Evolutionary conservation across 2,888 invertebrate species (phyloP).

Genomic region (Urechis unicinctus): DNA sequence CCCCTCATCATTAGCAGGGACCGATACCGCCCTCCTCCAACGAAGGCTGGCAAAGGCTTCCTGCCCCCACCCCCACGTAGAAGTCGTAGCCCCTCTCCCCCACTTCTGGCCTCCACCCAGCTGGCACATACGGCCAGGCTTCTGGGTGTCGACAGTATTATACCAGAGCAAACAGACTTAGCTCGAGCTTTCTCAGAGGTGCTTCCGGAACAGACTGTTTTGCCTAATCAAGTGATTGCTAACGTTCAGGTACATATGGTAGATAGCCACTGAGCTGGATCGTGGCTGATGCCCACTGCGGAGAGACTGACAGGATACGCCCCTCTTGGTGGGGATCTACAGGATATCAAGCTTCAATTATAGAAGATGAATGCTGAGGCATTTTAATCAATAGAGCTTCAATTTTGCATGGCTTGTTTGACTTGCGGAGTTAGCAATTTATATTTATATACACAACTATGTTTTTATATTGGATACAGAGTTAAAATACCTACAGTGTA

Average conservation of each 20-base stretch:
- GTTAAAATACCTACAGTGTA: too few species aligned
- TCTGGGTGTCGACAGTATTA: slow-evolving; percentile 21
- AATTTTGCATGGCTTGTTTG: too few species aligned
- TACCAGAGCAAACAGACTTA: too few species aligned
- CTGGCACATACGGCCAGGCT: not conserved
- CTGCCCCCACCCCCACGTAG: slow-evolving; percentile 8
- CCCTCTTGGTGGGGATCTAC: too few species aligned
- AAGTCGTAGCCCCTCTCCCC: slow-evolving; percentile 34
- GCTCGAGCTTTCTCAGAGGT: not conserved
- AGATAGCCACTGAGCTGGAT: slow-evolving; percentile 54
- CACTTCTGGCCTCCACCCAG: slow-evolving; percentile 23
- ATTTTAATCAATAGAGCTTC: too few species aligned
- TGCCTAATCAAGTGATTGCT: slow-evolving; percentile 65
- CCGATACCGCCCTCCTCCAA: slow-evolving; percentile 37
- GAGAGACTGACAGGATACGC: too few species aligned
- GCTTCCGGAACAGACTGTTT: slow-evolving; percentile 31
- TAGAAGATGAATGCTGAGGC: too few species aligned
- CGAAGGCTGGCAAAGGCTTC: slow-evolving; percentile 22
- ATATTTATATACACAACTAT: too few species aligned
- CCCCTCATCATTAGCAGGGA: slow-evolving; percentile 43
- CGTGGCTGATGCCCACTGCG: too few species aligned
- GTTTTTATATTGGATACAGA: too few species aligned
- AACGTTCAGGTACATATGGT: slow-evolving; percentile 92
- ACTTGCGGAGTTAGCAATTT: too few species aligned
- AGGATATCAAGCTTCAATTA: too few species aligned